These are phyloP conservation scores for Bathynomus jamesi DNA, from an alignment of 1,140 invertebrate species.

Conservation along the genomic window DNA sequence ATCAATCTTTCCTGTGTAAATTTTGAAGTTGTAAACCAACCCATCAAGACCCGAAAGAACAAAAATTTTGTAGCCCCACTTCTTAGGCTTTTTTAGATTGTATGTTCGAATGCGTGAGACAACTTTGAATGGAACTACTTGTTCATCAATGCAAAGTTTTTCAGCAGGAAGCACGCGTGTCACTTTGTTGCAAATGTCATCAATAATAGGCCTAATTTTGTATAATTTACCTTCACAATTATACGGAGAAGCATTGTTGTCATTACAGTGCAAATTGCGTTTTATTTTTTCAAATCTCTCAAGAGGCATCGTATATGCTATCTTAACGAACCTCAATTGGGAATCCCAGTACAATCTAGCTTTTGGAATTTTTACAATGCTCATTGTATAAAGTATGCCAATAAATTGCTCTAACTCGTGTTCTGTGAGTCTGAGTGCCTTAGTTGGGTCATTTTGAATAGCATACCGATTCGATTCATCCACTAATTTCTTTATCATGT, in stretches of 20 bases:
- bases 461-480: conserved; percentile 20
- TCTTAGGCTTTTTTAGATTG: conserved; percentile 34
- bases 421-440: conserved; percentile 12
- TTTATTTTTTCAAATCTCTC: conserved; percentile 20
- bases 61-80: too few relatives aligned
- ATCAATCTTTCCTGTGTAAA: conserved; percentile 30
- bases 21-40: conserved; percentile 26
- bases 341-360: conserved; percentile 13
- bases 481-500: conserved; percentile 14
- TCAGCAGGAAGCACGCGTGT: background rate
- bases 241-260: background rate
- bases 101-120: conserved; percentile 26
- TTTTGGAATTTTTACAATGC: conserved; percentile 20
- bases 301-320: conserved; percentile 18
- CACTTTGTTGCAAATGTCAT: conserved; percentile 1
- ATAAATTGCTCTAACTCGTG: conserved; percentile 22
- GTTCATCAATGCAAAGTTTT: conserved; percentile 25
- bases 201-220: background rate
- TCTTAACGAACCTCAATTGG: conserved; percentile 12
- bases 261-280: conserved; percentile 17
- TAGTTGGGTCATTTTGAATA: conserved; percentile 20
- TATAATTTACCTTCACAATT: background rate
- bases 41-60: conserved; percentile 19
- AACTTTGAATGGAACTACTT: conserved; percentile 36
- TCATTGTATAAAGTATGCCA: conserved; percentile 21